phyloP scores from a whole-genome alignment of 2,113 vertebrate species.

The Mastomys coucha region DNA sequence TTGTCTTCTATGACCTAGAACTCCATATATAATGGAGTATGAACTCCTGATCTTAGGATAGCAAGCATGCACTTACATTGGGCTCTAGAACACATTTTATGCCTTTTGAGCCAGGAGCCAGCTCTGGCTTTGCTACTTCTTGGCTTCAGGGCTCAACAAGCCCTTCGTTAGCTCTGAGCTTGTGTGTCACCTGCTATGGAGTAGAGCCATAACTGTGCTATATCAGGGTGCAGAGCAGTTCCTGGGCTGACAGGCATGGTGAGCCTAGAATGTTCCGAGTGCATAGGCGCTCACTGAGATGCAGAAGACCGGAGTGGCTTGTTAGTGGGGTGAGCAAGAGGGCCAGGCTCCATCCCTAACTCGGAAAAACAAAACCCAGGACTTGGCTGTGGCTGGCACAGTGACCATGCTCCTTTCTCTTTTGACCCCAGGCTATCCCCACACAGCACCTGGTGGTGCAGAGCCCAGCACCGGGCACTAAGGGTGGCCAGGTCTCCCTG shows the following conservation, averaged over 20 bases:
- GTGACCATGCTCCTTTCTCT: neutral
- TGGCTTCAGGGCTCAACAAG: neutral
- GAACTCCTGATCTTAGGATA: neutral
- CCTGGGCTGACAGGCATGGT: neutral
- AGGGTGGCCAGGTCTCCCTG: constrained; percentile 82
- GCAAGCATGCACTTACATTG: neutral
- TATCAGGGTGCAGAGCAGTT: fast-evolving
- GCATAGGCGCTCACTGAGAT: too few species aligned
- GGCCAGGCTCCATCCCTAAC: neutral
- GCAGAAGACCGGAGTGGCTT: neutral
- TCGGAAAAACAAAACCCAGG: too few species aligned
- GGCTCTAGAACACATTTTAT: neutral
- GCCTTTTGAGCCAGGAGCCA: neutral
- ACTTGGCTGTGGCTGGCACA: neutral
- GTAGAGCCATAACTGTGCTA: neutral
- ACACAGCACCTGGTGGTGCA: constrained; percentile 85
- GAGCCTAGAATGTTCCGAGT: neutral
- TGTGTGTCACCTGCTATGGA: neutral
- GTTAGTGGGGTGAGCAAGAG: neutral
- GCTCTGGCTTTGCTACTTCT: neutral
- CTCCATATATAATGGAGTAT: neutral
- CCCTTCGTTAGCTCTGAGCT: fast-evolving
- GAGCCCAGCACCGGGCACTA: constrained; percentile 76
- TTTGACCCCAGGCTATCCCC: constrained; percentile 54
- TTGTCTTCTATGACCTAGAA: neutral